A percentile compares a stretch with the other conserved stretches of the same genome.
Conservation (phyloP, 2,113 vertebrate genomes). For the Litocranius walleri region DNA sequence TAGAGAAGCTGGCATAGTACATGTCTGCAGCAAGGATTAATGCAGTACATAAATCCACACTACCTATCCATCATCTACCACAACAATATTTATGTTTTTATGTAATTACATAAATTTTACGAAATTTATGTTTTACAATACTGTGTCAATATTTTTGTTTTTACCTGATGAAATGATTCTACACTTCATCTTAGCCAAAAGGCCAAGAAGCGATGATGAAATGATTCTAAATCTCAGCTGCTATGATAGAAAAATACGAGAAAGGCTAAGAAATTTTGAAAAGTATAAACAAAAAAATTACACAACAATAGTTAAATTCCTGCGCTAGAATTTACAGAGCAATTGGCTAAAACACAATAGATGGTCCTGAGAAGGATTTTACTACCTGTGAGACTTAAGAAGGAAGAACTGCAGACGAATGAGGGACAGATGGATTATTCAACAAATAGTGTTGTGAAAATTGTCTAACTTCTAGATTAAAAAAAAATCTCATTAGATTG, state of each 20-base stretch:
- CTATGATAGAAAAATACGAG: background rate
- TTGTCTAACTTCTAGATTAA: background rate
- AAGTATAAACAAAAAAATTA: background rate
- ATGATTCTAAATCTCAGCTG: background rate
- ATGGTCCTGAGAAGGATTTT: background rate
- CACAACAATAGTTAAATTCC: background rate
- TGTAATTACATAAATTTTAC: background rate
- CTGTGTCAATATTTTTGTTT: background rate
- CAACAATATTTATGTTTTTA: background rate
- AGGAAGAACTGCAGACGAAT: background rate
- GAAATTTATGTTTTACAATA: background rate
- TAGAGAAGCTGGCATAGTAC: background rate
- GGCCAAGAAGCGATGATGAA: background rate
- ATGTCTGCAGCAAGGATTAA: background rate
- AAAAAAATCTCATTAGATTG: slow-evolving; percentile 44
- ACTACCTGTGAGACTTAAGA: background rate
- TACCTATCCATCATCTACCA: background rate
- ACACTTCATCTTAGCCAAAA: background rate
- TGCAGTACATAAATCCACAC: background rate
- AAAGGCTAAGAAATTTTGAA: background rate
- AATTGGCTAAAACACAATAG: background rate
- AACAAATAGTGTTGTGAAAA: slow-evolving; percentile 14
- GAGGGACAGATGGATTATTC: slow-evolving; percentile 1
- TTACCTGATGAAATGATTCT: background rate
- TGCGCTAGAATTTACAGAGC: background rate